Evolutionary conservation across 2,113 vertebrate genomes (phyloP), one percentile per base, ranked within the genome.

Genomic region (Myanophis thanlyinensis): DNA sequence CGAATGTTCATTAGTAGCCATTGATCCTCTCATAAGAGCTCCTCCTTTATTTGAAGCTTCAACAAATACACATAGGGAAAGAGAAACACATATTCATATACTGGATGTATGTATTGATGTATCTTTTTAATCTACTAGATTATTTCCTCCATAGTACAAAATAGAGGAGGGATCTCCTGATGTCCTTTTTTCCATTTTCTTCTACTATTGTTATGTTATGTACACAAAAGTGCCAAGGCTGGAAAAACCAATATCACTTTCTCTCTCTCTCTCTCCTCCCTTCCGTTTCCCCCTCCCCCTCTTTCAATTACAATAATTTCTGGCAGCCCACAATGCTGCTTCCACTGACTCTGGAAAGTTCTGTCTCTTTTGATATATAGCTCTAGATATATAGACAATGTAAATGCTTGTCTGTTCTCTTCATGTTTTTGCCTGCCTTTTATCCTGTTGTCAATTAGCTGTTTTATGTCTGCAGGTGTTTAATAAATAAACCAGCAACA

Each of bases 211-310:
- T 67, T 67, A n/a, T 67, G 30, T 67, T 67, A n/a, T 2, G 15
- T 20, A 80, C n/a, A 80, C n/a, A 80, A 15, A 73, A 80, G 67
- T 40, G 35, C 40, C 6, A 80, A 40, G n/a, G 6, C 35, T 80
- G 67, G 2, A 20, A 40, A 8, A 80, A 80, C 13, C 62, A 73
- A 73, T 73, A 30, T 30, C 27, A 62, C 59, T n/a, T 4, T n/a
- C 59, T 5, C 4, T n/a, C 30, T 5, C 27, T n/a, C 30, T 13
- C 12, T 15, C 9, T 11, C 11, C 0, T 27, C 2, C 10, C 4
- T 3, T 11, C 27, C 0, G 3, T 30, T 10, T 3, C 1, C 4
- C 59, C 10, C 11, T 13, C 59, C 3, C 10, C 1, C 54, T 2
- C 53, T 22, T 22, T 23, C 20, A 54, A 7, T 54, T 54, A 54